Conservation (phyloP, 2,113 vertebrate species). For the Muntiacus reevesi region DNA sequence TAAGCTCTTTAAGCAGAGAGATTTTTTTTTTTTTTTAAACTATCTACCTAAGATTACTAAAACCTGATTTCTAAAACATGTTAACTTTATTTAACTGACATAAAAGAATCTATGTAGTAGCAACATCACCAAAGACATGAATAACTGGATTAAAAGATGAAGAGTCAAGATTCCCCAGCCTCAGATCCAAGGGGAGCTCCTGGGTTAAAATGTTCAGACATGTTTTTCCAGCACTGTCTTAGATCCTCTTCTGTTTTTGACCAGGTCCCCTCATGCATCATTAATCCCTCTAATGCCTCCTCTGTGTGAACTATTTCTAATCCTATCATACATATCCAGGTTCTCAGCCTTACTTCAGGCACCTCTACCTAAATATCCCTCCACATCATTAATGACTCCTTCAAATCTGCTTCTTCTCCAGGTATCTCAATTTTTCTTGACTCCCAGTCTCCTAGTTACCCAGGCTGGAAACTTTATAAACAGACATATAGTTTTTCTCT, state of each 20-base stretch:
- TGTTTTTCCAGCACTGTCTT: background rate
- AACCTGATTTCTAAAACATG: background rate
- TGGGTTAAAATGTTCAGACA: background rate
- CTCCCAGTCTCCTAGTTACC: background rate
- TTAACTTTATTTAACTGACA: background rate
- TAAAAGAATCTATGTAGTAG: background rate
- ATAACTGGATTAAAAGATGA: background rate
- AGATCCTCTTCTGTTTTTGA: background rate
- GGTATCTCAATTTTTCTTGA: background rate
- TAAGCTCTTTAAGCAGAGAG: background rate
- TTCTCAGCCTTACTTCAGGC: background rate
- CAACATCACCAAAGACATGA: background rate
- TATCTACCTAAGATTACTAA: background rate
- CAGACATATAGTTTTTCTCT: background rate
- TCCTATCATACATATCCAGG: background rate
- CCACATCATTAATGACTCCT: background rate
- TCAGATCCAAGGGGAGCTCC: background rate
- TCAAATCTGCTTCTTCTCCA: background rate
- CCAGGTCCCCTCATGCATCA: background rate
- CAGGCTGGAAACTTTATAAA: background rate
- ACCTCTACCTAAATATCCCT: background rate
- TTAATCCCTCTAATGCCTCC: background rate
- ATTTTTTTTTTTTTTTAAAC: background rate
- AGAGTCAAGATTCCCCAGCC: background rate
- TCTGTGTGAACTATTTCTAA: background rate